Evolutionary conservation across 2,113 vertebrate species (phyloP), one percentile per base, ranked within the genome.

Genomic region (Hydrochoerus hydrochaeris): DNA sequence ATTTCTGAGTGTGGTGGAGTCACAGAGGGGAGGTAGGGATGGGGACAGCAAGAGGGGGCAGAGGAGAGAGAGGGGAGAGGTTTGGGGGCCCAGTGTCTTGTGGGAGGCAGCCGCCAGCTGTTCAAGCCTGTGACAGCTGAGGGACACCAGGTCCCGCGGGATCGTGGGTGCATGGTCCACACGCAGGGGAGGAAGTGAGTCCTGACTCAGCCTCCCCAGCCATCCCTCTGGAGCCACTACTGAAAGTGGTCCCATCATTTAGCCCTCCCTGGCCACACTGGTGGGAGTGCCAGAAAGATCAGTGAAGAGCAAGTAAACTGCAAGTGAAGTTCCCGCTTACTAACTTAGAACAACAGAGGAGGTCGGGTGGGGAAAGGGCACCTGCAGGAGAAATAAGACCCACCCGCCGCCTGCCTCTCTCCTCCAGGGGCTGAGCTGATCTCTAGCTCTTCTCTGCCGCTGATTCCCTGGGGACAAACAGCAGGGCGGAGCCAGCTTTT

Each of bases 301-400:
- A 92, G 26, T 49, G 38, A 69, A 87, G 95, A 88, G 84, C 88
- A 91, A 73, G 85, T 85, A 26, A 95, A 77, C 44, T 84, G 60
- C 62, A 91, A 90, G 58, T 46, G 75, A 81, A 7, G 24, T 62
- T 49, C 96, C 85, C 38, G 60, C 44, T 57, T 87, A 77, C 81
- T 92, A 16, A 63, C 86, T 84, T 89, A 62, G n/a, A 67, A 52
- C 49, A 52, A 52, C 49, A 10, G 49, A 52, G 49, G 7, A 52
- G n/a, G n/a, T n/a, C n/a, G n/a, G n/a, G n/a, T n/a, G 78, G 84
- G 69, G 73, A 89, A 73, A 82, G 82, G 19, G 44, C 83, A 35
- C 38, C 35, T 54, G 26, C 3, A 30, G 22, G 85, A 94, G 38
- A 65, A 46, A 30, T 81, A 46, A 26, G 1, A 2, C 30, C 30